Conservation (phyloP, 2,797 vertebrate species). For the Chiloscyllium punctatum region DNA sequence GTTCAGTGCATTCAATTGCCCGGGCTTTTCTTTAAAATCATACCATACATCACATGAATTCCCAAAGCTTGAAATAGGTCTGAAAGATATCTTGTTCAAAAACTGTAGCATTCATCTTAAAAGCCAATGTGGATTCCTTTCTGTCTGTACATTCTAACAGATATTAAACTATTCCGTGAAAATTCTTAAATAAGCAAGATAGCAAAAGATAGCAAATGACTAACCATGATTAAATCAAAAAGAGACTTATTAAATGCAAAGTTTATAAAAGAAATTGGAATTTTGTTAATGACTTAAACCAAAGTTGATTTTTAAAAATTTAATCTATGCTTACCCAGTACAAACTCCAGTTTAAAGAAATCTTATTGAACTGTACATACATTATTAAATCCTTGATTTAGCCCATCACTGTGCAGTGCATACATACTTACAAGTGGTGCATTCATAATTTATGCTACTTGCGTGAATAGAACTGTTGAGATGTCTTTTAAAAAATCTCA, state of each 20-base stretch:
- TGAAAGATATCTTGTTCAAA: not conserved
- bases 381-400: conserved; percentile 36
- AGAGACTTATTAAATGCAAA: not conserved
- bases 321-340: not conserved
- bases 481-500: not conserved
- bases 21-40: not conserved
- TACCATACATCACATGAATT: not conserved
- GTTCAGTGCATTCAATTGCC: not conserved
- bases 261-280: not conserved
- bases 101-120: not conserved
- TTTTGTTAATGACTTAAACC: conserved; percentile 14
- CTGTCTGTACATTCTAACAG: not conserved
- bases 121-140: not conserved
- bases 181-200: not conserved
- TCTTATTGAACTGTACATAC: conserved; percentile 28
- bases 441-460: conserved; percentile 22
- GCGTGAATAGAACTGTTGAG: not conserved
- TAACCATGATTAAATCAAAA: not conserved
- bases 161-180: not conserved
- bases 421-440: conserved; percentile 32
- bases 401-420: conserved; percentile 26
- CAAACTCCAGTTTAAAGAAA: conserved; percentile 28
- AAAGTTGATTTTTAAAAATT: not conserved
- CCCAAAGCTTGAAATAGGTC: not conserved
- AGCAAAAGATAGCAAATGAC: not conserved